Percentiles rank a stretch among this genome's conserved stretches.
phyloP scores from a whole-genome alignment of 2,888 invertebrate genomes.

The Trypoxylon attenuatum region DNA sequence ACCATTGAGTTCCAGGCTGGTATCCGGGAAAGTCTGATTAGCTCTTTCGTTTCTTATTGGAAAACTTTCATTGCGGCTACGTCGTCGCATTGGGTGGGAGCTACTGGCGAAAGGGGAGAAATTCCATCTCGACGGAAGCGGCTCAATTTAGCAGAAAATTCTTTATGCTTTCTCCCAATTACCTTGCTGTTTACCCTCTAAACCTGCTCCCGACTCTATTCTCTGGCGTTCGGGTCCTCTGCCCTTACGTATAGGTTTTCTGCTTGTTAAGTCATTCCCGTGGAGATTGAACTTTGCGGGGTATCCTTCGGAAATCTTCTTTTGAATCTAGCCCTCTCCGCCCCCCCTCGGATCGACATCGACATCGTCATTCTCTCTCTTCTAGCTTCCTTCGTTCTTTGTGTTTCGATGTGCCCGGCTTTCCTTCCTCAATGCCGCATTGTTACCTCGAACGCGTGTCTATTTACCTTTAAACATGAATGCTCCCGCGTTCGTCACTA shows the following conservation, averaged over 20 bases:
- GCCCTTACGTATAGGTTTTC: slow-evolving; percentile 27
- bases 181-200: slow-evolving; percentile 55
- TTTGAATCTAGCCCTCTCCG: background rate
- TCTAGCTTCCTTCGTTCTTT: background rate
- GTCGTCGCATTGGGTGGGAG: slow-evolving; percentile 22
- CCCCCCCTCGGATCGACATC: background rate
- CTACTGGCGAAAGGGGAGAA: slow-evolving; percentile 29
- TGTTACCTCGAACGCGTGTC: background rate
- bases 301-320: slow-evolving; percentile 1
- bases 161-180: slow-evolving; percentile 62
- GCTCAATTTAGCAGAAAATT: slow-evolving; percentile 70
- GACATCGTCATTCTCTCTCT: background rate
- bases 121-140: slow-evolving; percentile 62
- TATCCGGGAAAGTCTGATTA: slow-evolving; percentile 67
- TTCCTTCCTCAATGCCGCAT: background rate
- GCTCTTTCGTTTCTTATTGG: slow-evolving; percentile 66
- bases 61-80: slow-evolving; percentile 60
- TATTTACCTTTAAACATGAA: background rate
- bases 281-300: background rate
- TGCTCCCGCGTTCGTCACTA: background rate
- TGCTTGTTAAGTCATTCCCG: slow-evolving; percentile 29
- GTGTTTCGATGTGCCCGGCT: background rate
- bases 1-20: slow-evolving; percentile 60
- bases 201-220: slow-evolving; percentile 27
- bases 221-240: background rate